Evolutionary conservation across 2,797 vertebrate species (phyloP).

Genomic region (Silurus aristotelis): DNA sequence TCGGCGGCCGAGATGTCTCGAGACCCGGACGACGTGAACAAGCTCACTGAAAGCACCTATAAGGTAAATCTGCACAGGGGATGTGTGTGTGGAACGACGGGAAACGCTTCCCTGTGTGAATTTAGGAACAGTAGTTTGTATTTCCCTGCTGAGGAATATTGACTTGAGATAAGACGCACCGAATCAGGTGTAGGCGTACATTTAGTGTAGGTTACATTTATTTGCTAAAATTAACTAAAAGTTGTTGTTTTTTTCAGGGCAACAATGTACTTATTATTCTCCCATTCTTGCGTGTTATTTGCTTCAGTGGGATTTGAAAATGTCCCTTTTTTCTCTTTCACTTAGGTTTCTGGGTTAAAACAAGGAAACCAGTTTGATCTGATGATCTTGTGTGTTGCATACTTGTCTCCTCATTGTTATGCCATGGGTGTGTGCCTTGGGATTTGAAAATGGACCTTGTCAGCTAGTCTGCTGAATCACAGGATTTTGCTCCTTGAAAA

Average conservation of each 20-base stretch:
- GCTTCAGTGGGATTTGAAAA: neutral
- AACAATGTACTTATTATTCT: neutral
- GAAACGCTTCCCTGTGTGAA: neutral
- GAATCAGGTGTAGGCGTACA: neutral
- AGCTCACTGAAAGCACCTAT: conserved; percentile 90
- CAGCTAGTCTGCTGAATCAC: conserved; percentile 60
- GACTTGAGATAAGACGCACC: neutral
- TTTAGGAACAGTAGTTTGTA: neutral
- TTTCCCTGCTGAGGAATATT: neutral
- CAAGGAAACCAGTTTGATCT: conserved; percentile 66
- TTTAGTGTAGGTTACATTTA: neutral
- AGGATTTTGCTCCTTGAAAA: conserved; percentile 61
- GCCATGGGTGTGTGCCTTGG: conserved; percentile 74
- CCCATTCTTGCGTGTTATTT: neutral
- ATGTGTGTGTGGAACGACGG: neutral
- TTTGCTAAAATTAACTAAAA: neutral
- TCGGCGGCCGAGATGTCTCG: conserved; percentile 78
- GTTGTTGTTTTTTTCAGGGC: neutral
- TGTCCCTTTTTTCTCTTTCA: conserved; percentile 42
- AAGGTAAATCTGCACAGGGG: conserved; percentile 75
- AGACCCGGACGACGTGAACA: conserved; percentile 86
- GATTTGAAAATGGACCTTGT: conserved; percentile 65
- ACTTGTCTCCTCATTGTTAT: conserved; percentile 80
- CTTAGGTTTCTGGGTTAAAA: conserved; percentile 43
- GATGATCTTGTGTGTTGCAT: conserved; percentile 57